phyloP scores from a whole-genome alignment of 53 echinoderm and acorn worm genomes.

The Pentamera pediparva region DNA sequence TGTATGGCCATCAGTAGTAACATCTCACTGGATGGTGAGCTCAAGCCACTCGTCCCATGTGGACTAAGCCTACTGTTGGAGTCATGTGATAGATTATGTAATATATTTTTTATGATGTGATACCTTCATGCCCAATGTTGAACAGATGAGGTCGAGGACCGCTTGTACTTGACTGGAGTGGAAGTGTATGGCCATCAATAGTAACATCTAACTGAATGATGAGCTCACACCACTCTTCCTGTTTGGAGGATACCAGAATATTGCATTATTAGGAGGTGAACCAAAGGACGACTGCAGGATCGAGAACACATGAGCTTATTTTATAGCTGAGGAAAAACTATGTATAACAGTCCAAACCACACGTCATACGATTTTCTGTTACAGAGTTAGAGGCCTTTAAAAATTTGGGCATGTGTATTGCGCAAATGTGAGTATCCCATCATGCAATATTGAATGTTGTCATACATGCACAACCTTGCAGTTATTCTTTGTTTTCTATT shows the following conservation, averaged over 20 bases:
- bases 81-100: too few species aligned
- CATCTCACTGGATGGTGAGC: neutral
- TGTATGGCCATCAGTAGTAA: slow-evolving; percentile 79
- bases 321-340: neutral
- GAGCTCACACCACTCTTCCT: slow-evolving; percentile 94
- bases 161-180: slow-evolving; percentile 96
- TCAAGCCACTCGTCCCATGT: neutral
- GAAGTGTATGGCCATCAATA: slow-evolving; percentile 96
- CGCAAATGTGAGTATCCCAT: too few species aligned
- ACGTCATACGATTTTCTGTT: neutral
- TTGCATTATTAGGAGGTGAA: neutral
- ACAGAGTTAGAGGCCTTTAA: too few species aligned
- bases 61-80: too few species aligned
- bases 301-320: neutral
- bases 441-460: too few species aligned
- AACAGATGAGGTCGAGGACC: slow-evolving; percentile 84
- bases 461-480: too few species aligned
- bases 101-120: too few species aligned
- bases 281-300: neutral
- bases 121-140: slow-evolving; percentile 97
- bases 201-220: slow-evolving; percentile 96
- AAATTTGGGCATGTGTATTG: too few species aligned
- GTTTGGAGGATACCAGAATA: neutral
- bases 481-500: too few species aligned
- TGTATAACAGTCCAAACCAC: neutral